Evolutionary conservation across 2,797 vertebrate genomes (phyloP), one percentile per base, ranked within the genome.

Genomic region (Thamnophis elegans): DNA sequence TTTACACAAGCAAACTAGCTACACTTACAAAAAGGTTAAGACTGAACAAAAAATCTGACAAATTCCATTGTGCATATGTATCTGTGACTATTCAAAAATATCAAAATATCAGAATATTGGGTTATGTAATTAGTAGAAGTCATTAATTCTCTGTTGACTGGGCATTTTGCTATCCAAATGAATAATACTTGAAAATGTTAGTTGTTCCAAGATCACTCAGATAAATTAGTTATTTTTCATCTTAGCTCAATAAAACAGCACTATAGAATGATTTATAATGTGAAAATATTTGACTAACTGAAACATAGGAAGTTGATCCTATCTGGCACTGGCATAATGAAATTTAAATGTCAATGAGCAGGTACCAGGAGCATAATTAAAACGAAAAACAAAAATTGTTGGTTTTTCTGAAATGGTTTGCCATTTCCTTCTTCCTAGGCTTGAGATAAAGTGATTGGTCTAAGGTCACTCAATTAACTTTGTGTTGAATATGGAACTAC

Each of bases 211-310:
- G 86, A 51, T 88, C 86, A 82, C 60, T 93, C 47, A 60, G n/a
- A 93, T 90, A 82, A 88, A 88, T 88, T 65, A 88, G 62, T 78
- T 36, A 47, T 82, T 93, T 51, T 93, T 47, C 55, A 78, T 90
- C n/a, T 88, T 82, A 60, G n/a, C 22, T 87, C 85, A 73, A 82
- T 36, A 82, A 25, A 88, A 93, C 85, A 58, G 32, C 25, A n/a
- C 36, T 26, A 5, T 25, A 36, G 65, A 93, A 62, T 88, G 82
- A 93, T 90, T 60, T 59, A 90, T 73, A 62, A 59, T 59, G 20
- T 87, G 65, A 90, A 90, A 92, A 87, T n/a, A 68, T 89, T 62
- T 89, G 28, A 55, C 73, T 85, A 65, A 7, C 89, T 90, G 85
- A 88, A 25, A 82, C 90, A 88, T 42, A 88, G 47, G 55, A 82